phyloP scores from a whole-genome alignment of 2,797 vertebrate species.

The Molossus molossus region DNA sequence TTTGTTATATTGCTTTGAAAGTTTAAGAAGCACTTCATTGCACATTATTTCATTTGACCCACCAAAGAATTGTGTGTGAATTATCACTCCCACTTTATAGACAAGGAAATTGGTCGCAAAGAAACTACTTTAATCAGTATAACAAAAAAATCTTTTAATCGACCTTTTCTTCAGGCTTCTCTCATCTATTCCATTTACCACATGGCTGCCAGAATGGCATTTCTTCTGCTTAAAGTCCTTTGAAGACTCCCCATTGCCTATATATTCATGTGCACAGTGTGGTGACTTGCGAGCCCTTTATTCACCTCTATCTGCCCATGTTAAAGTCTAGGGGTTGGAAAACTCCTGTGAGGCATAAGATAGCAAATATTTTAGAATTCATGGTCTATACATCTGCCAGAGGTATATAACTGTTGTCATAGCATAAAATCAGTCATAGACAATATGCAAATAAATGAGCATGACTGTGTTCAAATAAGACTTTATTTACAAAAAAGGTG shows the following conservation, averaged over 20 bases:
- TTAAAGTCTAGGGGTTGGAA: neutral
- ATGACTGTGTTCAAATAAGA: neutral
- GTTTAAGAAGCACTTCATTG: constrained; percentile 56
- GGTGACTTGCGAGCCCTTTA: neutral
- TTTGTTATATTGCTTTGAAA: constrained; percentile 51
- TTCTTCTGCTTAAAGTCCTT: neutral
- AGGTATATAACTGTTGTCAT: neutral
- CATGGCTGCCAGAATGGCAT: neutral
- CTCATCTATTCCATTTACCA: neutral
- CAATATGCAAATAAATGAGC: neutral
- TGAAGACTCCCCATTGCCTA: neutral
- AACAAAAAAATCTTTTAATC: constrained; percentile 3
- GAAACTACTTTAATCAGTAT: constrained; percentile 35
- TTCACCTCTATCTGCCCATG: neutral
- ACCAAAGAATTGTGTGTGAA: neutral
- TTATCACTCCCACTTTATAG: neutral
- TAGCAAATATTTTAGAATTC: neutral
- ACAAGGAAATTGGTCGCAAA: neutral
- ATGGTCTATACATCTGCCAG: neutral
- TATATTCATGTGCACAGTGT: neutral
- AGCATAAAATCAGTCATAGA: neutral
- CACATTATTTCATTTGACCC: constrained; percentile 52
- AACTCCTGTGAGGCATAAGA: neutral
- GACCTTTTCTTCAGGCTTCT: neutral
- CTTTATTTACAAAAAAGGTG: constrained; percentile 14